Percentiles rank a stretch among this genome's conserved stretches.
Evolutionary conservation across 37 sponge, comb jelly and placozoan species (phyloP).

Genomic region (Geodia barretti): DNA sequence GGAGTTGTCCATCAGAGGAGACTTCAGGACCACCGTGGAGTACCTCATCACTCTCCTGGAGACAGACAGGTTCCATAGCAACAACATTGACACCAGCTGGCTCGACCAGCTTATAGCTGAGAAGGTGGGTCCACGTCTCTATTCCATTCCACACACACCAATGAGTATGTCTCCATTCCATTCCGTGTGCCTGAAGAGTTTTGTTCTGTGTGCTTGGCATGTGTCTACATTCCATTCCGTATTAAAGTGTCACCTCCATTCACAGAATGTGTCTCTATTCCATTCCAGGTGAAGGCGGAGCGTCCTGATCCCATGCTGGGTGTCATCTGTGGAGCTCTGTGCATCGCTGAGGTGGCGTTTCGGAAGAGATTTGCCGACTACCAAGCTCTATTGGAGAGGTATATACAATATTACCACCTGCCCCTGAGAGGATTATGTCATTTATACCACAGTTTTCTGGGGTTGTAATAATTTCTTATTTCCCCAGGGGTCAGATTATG

Average conservation of each 20-base stretch:
- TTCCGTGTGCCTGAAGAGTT: too few species aligned
- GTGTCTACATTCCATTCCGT: too few species aligned
- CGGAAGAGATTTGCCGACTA: slow-evolving; percentile 91
- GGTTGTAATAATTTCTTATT: background rate
- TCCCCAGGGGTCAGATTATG: slow-evolving; percentile 87
- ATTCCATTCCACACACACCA: too few species aligned
- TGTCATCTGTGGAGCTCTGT: slow-evolving; percentile 86
- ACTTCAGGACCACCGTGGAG: slow-evolving; percentile 98
- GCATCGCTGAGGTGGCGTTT: slow-evolving; percentile 87
- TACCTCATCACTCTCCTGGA: slow-evolving; percentile 93
- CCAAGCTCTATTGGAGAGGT: slow-evolving; percentile 86
- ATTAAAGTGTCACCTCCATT: too few species aligned
- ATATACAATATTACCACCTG: background rate
- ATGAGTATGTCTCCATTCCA: too few species aligned
- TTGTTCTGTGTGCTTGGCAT: too few species aligned
- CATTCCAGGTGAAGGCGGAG: slow-evolving; percentile 43
- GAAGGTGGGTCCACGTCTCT: slow-evolving; percentile 76
- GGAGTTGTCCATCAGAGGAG: slow-evolving; percentile 93
- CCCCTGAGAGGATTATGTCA: background rate
- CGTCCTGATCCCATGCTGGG: slow-evolving; percentile 83
- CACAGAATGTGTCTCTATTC: background rate
- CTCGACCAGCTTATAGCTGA: slow-evolving; percentile 93
- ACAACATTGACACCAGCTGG: slow-evolving; percentile 92
- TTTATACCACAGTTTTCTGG: slow-evolving; percentile 4
- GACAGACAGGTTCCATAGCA: slow-evolving; percentile 81